Evolutionary conservation across 2,888 invertebrate genomes (phyloP).

Genomic region (Xanthia icteritia): DNA sequence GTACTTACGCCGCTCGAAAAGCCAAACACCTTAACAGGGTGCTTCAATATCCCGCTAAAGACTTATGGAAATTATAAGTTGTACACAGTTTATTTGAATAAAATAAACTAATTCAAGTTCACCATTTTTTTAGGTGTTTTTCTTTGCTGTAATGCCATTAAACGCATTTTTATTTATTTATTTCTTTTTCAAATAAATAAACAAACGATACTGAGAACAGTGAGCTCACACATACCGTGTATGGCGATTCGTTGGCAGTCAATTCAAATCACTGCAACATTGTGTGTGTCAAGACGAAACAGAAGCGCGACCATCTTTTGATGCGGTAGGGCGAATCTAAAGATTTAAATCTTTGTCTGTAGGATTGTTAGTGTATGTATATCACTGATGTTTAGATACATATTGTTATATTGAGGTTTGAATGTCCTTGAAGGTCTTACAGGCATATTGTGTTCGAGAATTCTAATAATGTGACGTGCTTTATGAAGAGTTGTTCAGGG

Average conservation of each 20-base stretch:
- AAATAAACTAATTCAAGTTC: background rate
- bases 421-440: conserved; percentile 20
- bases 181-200: too few species aligned
- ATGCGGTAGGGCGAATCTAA: background rate
- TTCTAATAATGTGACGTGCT: background rate
- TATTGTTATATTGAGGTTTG: conserved; percentile 7
- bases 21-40: background rate
- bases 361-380: conserved; percentile 14
- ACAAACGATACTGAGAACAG: background rate
- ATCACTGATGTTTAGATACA: conserved; percentile 10
- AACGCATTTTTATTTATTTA: too few species aligned
- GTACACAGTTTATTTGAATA: too few species aligned
- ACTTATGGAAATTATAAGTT: background rate
- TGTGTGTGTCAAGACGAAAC: background rate
- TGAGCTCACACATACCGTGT: background rate
- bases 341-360: conserved; percentile 4
- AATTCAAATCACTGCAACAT: background rate
- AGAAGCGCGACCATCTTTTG: background rate
- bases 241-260: background rate
- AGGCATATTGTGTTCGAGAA: conserved; percentile 6
- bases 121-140: too few species aligned
- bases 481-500: background rate
- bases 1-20: background rate
- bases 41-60: background rate
- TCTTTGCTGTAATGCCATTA: too few species aligned